Conservation (phyloP, 2,888 invertebrate genomes). For the Drosophila macrospina region DNA sequence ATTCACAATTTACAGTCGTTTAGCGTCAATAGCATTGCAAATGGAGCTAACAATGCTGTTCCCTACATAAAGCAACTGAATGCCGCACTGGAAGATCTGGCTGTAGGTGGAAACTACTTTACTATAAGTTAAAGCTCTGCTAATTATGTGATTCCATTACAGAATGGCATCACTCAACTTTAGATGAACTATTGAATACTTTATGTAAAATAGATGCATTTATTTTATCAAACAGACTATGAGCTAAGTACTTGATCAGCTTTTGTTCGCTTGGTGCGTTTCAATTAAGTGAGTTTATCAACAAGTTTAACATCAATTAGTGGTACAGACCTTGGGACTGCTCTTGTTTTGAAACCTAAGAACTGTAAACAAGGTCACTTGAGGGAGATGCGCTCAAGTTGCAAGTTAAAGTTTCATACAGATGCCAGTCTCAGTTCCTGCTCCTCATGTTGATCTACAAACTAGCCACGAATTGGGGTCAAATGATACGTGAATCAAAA, state of each 20-base stretch:
- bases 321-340: conserved; percentile 15
- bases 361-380: conserved; percentile 70
- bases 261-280: conserved; percentile 25
- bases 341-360: conserved; percentile 70
- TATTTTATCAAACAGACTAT: conserved; percentile 46
- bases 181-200: conserved; percentile 23
- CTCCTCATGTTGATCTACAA: conserved; percentile 25
- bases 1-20: conserved; percentile 30
- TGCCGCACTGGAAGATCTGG: conserved; percentile 39
- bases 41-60: conserved; percentile 47
- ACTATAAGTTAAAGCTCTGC: conserved; percentile 1
- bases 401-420: conserved; percentile 44
- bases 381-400: conserved; percentile 41
- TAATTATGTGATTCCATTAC: conserved; percentile 22
- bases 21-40: conserved; percentile 49
- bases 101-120: conserved; percentile 29
- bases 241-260: conserved; percentile 25
- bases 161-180: conserved; percentile 53
- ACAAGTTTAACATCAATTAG: conserved; percentile 71
- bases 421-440: conserved; percentile 37
- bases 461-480: conserved; percentile 59
- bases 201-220: conserved; percentile 32
- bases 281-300: conserved; percentile 68
- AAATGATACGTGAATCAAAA: conserved; percentile 67
- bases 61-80: conserved; percentile 48